Evolutionary conservation across 2,888 invertebrate genomes (phyloP).

Genomic region (Lasioglossum vierecki): DNA sequence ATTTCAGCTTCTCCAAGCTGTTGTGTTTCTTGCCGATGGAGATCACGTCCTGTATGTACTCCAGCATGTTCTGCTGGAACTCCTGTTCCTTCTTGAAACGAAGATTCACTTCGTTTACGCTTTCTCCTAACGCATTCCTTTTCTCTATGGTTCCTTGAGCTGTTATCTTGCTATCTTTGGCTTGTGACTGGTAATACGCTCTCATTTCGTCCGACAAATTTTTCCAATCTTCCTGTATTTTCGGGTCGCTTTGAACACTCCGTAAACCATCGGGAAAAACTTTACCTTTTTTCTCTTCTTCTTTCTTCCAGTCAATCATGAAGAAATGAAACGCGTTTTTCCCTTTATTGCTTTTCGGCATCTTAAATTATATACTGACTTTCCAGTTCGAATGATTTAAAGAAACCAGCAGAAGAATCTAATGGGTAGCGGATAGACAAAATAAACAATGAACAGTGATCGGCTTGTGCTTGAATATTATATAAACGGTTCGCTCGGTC

Average conservation of each 20-base stretch:
- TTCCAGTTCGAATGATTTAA: no score
- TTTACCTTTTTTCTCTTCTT: not conserved
- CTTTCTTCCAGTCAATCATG: conserved; percentile 24
- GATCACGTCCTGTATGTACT: conserved; percentile 28
- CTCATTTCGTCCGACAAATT: not conserved
- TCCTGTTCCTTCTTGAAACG: not conserved
- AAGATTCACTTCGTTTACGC: not conserved
- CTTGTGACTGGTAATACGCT: not conserved
- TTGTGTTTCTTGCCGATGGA: conserved; percentile 15
- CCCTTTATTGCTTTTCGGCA: conserved; percentile 28
- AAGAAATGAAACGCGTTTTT: conserved; percentile 34
- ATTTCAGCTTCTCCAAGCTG: conserved; percentile 67
- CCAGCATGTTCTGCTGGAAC: conserved; percentile 23
- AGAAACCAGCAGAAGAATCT: no score
- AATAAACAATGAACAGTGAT: no score
- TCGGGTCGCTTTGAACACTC: not conserved
- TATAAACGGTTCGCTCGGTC: no score
- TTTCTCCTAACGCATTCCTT: conserved; percentile 25
- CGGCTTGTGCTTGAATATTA: no score
- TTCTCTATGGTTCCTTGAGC: not conserved
- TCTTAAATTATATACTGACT: not conserved
- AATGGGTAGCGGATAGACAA: no score
- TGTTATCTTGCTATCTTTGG: conserved; percentile 20
- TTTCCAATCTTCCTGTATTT: conserved; percentile 17
- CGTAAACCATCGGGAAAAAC: not conserved